Percentiles rank a stretch among this genome's conserved stretches.
Evolutionary conservation across 1,140 invertebrate genomes (phyloP).

Genomic region (Oryctes rhinoceros): DNA sequence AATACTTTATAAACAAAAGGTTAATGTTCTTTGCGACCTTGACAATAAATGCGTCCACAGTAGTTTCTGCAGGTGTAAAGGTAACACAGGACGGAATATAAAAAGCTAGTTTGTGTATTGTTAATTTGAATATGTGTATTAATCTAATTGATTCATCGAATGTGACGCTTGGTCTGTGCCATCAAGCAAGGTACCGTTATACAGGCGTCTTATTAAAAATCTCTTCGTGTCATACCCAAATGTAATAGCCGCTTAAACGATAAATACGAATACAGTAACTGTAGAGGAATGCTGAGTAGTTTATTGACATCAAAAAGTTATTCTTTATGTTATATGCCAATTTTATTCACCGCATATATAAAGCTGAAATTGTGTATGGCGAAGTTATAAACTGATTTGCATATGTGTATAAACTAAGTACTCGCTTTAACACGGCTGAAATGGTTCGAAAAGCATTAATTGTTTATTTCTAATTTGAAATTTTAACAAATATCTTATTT

Average conservation of each 20-base stretch:
- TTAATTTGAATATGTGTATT: conserved; percentile 21
- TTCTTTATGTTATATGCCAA: background rate
- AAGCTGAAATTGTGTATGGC: no score
- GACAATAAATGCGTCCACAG: conserved; percentile 46
- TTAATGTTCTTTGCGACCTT: conserved; percentile 57
- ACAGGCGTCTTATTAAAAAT: conserved; percentile 44
- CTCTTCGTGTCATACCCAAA: conserved; percentile 41
- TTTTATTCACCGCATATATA: no score
- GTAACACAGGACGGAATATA: background rate
- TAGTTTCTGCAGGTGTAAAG: background rate
- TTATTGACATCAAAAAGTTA: conserved; percentile 38
- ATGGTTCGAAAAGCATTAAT: no score
- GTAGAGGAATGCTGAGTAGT: conserved; percentile 35
- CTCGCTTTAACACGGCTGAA: no score
- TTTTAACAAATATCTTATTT: no score
- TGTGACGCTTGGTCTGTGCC: no score
- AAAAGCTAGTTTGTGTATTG: background rate
- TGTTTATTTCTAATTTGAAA: no score
- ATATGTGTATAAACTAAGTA: background rate
- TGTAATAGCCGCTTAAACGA: conserved; percentile 37
- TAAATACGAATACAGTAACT: conserved; percentile 16
- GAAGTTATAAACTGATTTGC: background rate
- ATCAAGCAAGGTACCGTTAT: conserved; percentile 38
- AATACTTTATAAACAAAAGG: conserved; percentile 50
- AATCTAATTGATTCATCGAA: background rate